Conservation (phyloP, 2,113 vertebrate genomes). For the Megalops atlanticus region DNA sequence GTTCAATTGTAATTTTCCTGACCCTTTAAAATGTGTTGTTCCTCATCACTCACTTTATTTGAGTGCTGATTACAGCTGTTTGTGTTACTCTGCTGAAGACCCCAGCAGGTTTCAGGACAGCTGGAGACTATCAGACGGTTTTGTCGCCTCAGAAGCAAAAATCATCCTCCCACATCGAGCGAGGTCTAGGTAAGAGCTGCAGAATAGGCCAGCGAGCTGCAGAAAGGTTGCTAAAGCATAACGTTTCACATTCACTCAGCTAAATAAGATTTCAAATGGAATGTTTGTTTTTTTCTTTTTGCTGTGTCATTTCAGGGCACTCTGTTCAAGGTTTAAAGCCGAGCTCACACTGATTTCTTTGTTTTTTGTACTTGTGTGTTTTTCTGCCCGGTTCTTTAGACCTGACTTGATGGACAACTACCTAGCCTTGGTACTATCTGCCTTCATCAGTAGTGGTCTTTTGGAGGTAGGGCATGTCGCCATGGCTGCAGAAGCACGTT, state of each 20-base stretch:
- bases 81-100: slow-evolving; percentile 66
- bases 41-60: too few species aligned
- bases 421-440: slow-evolving; percentile 90
- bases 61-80: not conserved
- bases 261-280: too few species aligned
- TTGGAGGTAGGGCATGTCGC: slow-evolving; percentile 77
- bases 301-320: too few species aligned
- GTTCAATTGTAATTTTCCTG: too few species aligned
- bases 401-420: slow-evolving; percentile 99
- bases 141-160: slow-evolving; percentile 96
- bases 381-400: slow-evolving; percentile 71
- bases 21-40: too few species aligned
- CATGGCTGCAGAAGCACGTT: not conserved
- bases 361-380: too few species aligned
- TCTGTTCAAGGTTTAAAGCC: too few species aligned
- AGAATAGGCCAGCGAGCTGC: too few species aligned
- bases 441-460: slow-evolving; percentile 92
- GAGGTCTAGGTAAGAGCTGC: slow-evolving; percentile 84
- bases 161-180: slow-evolving; percentile 92
- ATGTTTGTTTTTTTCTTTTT: slow-evolving; percentile 34
- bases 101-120: slow-evolving; percentile 92
- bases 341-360: too few species aligned
- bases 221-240: too few species aligned
- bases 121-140: slow-evolving; percentile 96
- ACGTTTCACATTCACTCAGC: too few species aligned